Base-by-base conservation (phyloP, 2,888 invertebrate species). In the Rhamnusium bicolor region DNA sequence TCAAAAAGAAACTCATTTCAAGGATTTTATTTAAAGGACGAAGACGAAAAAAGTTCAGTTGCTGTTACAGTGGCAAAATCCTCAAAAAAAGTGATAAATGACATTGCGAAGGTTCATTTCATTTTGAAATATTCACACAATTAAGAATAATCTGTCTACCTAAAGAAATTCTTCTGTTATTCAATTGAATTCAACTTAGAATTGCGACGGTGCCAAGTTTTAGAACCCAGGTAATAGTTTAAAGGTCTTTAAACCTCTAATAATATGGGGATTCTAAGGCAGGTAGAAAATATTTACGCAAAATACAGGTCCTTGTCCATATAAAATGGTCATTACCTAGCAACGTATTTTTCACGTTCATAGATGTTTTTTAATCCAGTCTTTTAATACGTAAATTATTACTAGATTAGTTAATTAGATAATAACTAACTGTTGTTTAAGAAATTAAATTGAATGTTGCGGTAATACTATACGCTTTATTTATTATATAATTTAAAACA, bases 221-320 rank as follows among this genome's bases (percentile, higher is more conserved):
- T 58, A 10, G 5, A n/a, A 2, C 16, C 14, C 58, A 58, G 58
- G 58, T 58, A 58, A 54, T 32, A 18, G 16, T 24, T 58, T 32
- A 58, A 32, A 58, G 58, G 58, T 32, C 32, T 32, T 32, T 32
- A n/a, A 58, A 29, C 18, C n/a, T n/a, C n/a, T n/a, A n/a, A n/a
- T n/a, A n/a, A n/a, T n/a, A 40, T 19, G 24, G 16, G 18, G 24
- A 32, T 58, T 21, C 58, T 32, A 18, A 58, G 32, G 58, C 58
- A 58, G 58, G 58, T 58, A 58, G 58, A 32, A 58, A 58, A 29
- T 58, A 29, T 58, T 29, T 58, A 58, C 58, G 58, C 58, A 58
- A 58, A 58, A 58, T 32, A 16, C 58, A 18, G 29, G 29, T 29
- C 32, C 58, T 54, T 19, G 24, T 3, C 32, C 58, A 40, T 40